Conservation (phyloP, 2,113 vertebrate species). For the Calyptomena viridis region DNA sequence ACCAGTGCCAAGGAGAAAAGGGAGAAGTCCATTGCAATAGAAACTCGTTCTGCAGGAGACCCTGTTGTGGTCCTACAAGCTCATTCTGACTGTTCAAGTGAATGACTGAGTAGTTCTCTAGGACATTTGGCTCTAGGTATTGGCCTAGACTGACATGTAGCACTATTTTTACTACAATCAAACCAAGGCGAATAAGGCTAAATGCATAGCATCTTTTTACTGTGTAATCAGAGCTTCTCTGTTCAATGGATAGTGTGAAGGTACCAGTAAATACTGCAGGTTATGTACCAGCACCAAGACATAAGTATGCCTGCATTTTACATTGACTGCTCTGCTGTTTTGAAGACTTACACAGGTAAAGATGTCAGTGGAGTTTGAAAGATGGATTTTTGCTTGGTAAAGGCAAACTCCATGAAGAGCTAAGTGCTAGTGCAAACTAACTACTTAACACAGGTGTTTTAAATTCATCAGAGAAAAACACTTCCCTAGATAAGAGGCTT, state of each 20-base stretch:
- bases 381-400: neutral
- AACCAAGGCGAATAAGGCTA: accelerated
- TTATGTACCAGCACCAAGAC: neutral
- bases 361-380: neutral
- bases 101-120: neutral
- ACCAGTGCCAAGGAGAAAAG: neutral
- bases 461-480: neutral
- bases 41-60: neutral
- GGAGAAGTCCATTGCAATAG: neutral
- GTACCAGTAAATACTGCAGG: neutral
- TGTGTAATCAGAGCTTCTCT: neutral
- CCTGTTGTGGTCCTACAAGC: neutral
- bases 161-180: neutral
- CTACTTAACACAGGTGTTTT: neutral
- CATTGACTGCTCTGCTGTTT: neutral
- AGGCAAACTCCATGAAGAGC: neutral
- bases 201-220: neutral
- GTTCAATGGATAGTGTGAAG: neutral
- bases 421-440: neutral
- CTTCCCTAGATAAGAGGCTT: neutral
- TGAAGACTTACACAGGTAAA: neutral
- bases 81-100: neutral
- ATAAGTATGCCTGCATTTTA: neutral
- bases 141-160: neutral
- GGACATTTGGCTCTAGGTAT: neutral